phyloP scores from a whole-genome alignment of 2,888 invertebrate species.

The Tenthredo amoena region DNA sequence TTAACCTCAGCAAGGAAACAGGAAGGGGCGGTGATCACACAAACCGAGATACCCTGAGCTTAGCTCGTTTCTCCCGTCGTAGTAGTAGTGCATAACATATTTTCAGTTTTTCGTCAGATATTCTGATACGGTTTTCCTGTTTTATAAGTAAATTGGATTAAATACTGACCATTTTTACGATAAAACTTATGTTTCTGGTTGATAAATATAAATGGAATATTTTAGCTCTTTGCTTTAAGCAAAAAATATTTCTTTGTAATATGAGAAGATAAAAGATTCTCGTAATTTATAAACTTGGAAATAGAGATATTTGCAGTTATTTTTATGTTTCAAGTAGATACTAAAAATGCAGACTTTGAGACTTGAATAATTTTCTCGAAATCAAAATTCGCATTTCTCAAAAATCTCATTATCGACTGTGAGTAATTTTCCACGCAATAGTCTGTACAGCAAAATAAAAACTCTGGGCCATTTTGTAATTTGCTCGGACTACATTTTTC shows the following conservation, averaged over 20 bases:
- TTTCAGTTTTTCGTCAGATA: neutral
- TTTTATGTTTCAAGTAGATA: neutral
- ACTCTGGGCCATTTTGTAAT: neutral
- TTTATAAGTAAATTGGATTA: neutral
- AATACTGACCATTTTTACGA: neutral
- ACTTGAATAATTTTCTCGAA: neutral
- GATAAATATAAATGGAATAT: neutral
- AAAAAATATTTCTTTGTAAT: neutral
- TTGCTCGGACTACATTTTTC: neutral
- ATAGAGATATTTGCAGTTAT: neutral
- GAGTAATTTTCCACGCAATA: neutral
- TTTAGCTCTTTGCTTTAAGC: neutral
- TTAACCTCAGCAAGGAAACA: slow-evolving; percentile 71
- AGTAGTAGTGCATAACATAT: slow-evolving; percentile 23
- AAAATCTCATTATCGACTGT: neutral
- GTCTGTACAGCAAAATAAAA: neutral
- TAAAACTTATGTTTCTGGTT: neutral
- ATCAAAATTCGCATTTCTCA: neutral
- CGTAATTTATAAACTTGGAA: neutral
- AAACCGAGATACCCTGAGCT: slow-evolving; percentile 65
- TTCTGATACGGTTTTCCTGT: neutral
- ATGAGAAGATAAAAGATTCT: neutral
- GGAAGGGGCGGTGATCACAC: slow-evolving; percentile 73
- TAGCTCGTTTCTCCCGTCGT: slow-evolving; percentile 17
- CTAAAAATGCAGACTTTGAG: neutral